Base-by-base conservation (phyloP, 2,113 vertebrate species). In the Eudyptes chrysolophus region DNA sequence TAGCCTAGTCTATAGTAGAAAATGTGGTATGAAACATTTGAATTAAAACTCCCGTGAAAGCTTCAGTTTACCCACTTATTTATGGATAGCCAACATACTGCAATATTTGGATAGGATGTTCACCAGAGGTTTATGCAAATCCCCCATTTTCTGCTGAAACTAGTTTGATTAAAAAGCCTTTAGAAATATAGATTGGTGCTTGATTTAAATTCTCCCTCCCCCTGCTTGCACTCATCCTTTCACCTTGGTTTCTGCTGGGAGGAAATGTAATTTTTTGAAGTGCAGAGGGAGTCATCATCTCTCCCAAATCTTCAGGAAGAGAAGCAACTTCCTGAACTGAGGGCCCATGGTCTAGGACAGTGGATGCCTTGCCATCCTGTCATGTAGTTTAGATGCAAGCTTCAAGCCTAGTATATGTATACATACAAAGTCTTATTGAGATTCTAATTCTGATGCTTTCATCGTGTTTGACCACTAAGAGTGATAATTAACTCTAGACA, bases 171-270 rank as follows among this genome's bases (percentile, higher is more conserved):
- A 29, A 32, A 89, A 84, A 78, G 18, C 2, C 13, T 26, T 84
- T 81, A 68, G 55, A 84, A 93, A 68, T 16, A 25, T 5, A 30
- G 13, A 7, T 75, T 75, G 36, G 25, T 62, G 34, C 69, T 81
- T 46, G 30, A 62, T 92, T 78, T 70, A 71, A 82, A 34, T 75
- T 81, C 21, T 51, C 16, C 10, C 7, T 48, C 17, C 21, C 7
- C 9, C 13, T 60, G 4, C 16, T 82, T 0, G 0, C 0, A 0
- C 69, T 87, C n/a, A 40, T 70, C 7, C 32, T 82, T 82, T 87
- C 36, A 51, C 38, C 51, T 81, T 57, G 46, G 6, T 65, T 95
- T 88, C 62, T 68, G 25, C 32, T 44, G 18, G 11, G 38, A 78
- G 19, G 20, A 92, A 90, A 72, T 42, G 18, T 17, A n/a, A 7